Evolutionary conservation across 2,113 vertebrate genomes (phyloP), one percentile per base, ranked within the genome.

Genomic region (Hippolais icterina): DNA sequence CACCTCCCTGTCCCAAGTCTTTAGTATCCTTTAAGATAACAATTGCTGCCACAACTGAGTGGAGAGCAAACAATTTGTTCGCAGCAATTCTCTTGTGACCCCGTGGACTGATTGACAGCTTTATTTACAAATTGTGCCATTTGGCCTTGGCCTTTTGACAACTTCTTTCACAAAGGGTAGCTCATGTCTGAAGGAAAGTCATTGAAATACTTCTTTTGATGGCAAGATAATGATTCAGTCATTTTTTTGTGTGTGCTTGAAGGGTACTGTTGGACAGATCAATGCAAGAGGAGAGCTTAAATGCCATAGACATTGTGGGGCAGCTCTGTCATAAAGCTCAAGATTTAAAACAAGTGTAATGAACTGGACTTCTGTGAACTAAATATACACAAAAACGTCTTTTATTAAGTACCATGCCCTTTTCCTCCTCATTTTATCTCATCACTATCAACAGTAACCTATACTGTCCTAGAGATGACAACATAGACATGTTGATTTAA

Each of bases 131-230:
- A 91, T 84, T 79, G 44, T 92, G 69, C 93, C 53, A 75, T 93
- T 93, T 94, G 89, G 72, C 72, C 93, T 90, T 95, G 91, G 41
- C 91, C 94, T 96, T 94, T 89, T 93, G 89, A 89, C 93, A 94
- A 56, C 53, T 88, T 50, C 69, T 68, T 92, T 91, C 61, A 94
- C 41, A 91, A 95, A 95, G 65, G 20, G 69, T 84, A 83, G 69
- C 18, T 81, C 57, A 41, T 65, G 80, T 71, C 94, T 89, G 61
- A 87, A 94, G 94, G 52, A 75, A 89, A 94, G 61, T 89, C 65
- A 71, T 57, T 93, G 89, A 95, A 94, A 82, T 94, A 61, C 81
- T 87, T 82, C 57, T 94, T 91, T 94, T 87, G 83, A 94, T 79
- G 87, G 74, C 28, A 79, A 95, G 70, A 91, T 95, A 89, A 96